phyloP scores from a whole-genome alignment of 2,888 invertebrate genomes.

The Eilema depressum region DNA sequence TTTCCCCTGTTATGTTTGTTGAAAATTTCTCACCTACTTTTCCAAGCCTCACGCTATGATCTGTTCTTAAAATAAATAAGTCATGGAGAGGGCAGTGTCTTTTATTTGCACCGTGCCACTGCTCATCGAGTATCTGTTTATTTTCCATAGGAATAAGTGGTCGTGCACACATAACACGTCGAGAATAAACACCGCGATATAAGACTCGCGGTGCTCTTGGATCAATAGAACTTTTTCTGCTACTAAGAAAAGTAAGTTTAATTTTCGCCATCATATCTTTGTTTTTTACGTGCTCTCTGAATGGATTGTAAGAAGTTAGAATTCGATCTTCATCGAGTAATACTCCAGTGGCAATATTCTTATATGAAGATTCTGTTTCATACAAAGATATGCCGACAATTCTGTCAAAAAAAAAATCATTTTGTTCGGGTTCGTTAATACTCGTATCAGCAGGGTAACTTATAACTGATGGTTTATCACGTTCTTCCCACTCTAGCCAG shows the following conservation, averaged over 20 bases:
- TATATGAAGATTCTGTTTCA: neutral
- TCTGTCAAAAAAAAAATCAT: conserved; percentile 8
- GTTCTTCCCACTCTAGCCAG: no score
- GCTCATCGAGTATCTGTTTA: neutral
- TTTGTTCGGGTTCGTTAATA: neutral
- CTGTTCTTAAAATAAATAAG: conserved; percentile 10
- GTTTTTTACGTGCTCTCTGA: conserved; percentile 1
- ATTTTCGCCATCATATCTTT: neutral
- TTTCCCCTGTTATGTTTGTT: no score
- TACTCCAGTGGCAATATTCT: conserved; percentile 8
- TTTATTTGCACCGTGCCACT: conserved; percentile 18
- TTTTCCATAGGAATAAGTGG: conserved; percentile 15
- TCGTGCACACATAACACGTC: conserved; percentile 4
- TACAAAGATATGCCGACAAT: neutral
- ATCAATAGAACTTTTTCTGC: no score
- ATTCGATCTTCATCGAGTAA: neutral
- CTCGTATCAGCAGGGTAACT: neutral
- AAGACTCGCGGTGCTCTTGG: no score
- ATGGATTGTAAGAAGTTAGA: conserved; percentile 21
- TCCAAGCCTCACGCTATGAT: no score
- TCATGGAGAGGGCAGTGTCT: conserved; percentile 17
- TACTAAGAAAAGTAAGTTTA: conserved; percentile 7
- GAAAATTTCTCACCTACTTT: no score
- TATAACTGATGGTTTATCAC: neutral
- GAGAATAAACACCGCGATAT: no score